A percentile compares a stretch with the other conserved stretches of the same genome.
Evolutionary conservation across 2,113 vertebrate genomes (phyloP).

Genomic region (Phyllopteryx taeniolatus): DNA sequence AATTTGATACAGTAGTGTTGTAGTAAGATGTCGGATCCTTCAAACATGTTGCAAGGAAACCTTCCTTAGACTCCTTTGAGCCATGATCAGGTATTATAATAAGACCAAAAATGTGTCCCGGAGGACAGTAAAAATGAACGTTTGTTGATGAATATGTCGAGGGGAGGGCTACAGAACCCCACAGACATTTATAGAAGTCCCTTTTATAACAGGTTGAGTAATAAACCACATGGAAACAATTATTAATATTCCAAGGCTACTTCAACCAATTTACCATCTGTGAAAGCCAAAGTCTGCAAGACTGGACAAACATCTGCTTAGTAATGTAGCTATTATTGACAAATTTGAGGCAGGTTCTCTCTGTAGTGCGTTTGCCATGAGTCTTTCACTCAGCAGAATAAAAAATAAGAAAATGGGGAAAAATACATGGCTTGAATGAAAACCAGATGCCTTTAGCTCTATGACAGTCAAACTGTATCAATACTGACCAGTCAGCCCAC

Average conservation of each 20-base stretch:
- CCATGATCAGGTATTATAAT: conserved; percentile 19
- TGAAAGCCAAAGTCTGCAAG: conserved; percentile 3
- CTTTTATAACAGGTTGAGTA: conserved; percentile 23
- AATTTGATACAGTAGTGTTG: background rate
- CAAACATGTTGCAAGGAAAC: background rate
- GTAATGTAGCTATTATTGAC: conserved; percentile 1
- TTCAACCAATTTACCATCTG: conserved; percentile 7
- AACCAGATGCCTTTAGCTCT: conserved; percentile 30
- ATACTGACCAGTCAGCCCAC: conserved; percentile 6
- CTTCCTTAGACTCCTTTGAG: conserved; percentile 2
- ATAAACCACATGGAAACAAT: conserved; percentile 29
- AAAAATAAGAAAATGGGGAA: background rate
- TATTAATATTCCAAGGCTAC: conserved; percentile 20
- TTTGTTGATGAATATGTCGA: conserved; percentile 30
- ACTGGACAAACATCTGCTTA: conserved; percentile 1
- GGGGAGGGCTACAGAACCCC: conserved; percentile 16
- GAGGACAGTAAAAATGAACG: conserved; percentile 14
- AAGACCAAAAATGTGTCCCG: conserved; percentile 21
- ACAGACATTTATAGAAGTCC: conserved; percentile 25
- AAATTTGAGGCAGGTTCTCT: conserved; percentile 2
- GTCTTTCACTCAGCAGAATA: background rate
- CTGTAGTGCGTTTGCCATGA: background rate
- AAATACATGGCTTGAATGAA: conserved; percentile 8
- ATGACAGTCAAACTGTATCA: conserved; percentile 3
- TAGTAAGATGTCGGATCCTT: background rate